Evolutionary conservation across 1,140 invertebrate genomes (phyloP).

Genomic region (Achatina immaculata): DNA sequence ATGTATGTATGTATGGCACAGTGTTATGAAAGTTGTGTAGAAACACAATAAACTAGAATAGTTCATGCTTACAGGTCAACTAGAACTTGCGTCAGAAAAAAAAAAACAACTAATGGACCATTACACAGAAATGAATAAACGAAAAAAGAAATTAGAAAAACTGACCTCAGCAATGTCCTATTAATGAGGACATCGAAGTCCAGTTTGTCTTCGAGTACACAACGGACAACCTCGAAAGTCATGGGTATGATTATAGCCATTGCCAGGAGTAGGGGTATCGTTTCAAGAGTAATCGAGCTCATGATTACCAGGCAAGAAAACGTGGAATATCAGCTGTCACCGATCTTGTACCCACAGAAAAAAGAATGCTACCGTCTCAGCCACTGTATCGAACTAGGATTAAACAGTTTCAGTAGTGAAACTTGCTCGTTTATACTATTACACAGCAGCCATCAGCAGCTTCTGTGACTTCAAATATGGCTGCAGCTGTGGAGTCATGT

Average conservation of each 20-base stretch:
- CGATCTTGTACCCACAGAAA: too few relatives aligned
- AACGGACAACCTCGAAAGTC: not conserved
- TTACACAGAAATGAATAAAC: not conserved
- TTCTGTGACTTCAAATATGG: too few relatives aligned
- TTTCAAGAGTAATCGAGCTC: not conserved
- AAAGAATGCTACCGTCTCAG: too few relatives aligned
- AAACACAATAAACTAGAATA: too few relatives aligned
- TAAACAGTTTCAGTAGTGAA: too few relatives aligned
- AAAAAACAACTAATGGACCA: not conserved
- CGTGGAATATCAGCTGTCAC: too few relatives aligned
- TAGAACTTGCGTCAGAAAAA: not conserved
- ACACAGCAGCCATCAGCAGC: too few relatives aligned
- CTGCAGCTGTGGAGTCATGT: too few relatives aligned
- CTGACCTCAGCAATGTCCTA: not conserved
- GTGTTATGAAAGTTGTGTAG: not conserved
- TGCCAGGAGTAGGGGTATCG: slow-evolving; percentile 4
- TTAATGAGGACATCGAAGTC: not conserved
- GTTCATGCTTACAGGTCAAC: not conserved
- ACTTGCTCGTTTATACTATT: too few relatives aligned
- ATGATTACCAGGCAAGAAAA: too few relatives aligned
- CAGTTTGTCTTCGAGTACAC: not conserved
- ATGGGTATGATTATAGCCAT: not conserved
- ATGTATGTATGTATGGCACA: too few relatives aligned
- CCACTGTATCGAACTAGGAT: too few relatives aligned
- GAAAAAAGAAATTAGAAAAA: not conserved